Percentiles rank a stretch among this genome's conserved stretches.
phyloP scores from a whole-genome alignment of 1,140 invertebrate genomes.

The Magallana ariakensis region DNA sequence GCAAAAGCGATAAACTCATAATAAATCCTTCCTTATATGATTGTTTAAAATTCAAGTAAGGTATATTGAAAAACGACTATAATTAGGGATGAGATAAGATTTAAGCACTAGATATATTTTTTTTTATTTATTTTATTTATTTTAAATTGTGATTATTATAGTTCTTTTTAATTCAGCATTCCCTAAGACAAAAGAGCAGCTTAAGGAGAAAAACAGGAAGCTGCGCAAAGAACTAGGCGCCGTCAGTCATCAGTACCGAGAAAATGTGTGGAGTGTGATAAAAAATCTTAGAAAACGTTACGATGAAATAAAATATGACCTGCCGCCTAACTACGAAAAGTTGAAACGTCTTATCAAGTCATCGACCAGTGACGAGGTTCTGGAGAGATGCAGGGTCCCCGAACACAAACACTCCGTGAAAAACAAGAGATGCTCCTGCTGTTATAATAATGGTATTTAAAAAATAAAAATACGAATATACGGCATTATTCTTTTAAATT shows the following conservation, averaged over 20 bases:
- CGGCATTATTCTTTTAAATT: too few relatives aligned
- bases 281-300: slow-evolving; percentile 57
- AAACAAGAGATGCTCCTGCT: slow-evolving; percentile 40
- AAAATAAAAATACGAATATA: too few relatives aligned
- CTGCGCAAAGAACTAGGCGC: slow-evolving; percentile 47
- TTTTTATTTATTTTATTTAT: too few relatives aligned
- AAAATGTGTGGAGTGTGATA: slow-evolving; percentile 53
- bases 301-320: slow-evolving; percentile 60
- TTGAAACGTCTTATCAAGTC: slow-evolving; percentile 64
- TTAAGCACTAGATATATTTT: too few relatives aligned
- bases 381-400: slow-evolving; percentile 35
- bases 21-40: too few relatives aligned
- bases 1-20: too few relatives aligned
- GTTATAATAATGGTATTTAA: neutral
- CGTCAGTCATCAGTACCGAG: slow-evolving; percentile 45
- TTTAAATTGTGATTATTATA: too few relatives aligned
- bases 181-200: slow-evolving; percentile 50
- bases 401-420: slow-evolving; percentile 45
- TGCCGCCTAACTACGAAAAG: slow-evolving; percentile 56
- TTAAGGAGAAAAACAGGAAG: slow-evolving; percentile 53
- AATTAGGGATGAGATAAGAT: too few relatives aligned
- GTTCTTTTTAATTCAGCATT: neutral
- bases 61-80: too few relatives aligned
- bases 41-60: too few relatives aligned
- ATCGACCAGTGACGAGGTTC: slow-evolving; percentile 56